phyloP scores from a whole-genome alignment of 2,888 invertebrate genomes.

The Cheiracanthium punctorium region DNA sequence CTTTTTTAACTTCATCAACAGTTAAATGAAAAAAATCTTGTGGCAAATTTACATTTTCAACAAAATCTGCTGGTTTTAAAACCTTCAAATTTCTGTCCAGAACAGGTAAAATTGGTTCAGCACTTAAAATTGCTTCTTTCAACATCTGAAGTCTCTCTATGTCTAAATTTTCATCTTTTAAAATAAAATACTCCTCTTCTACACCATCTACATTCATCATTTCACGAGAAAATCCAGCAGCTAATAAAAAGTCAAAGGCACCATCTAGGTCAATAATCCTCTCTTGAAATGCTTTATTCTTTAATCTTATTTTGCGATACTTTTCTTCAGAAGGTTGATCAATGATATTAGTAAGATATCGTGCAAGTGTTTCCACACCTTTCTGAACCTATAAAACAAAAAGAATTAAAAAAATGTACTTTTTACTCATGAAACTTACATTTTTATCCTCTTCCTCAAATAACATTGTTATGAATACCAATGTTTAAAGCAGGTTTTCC shows the following conservation, averaged over 20 bases:
- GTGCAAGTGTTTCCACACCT: slow-evolving; percentile 89
- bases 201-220: slow-evolving; percentile 77
- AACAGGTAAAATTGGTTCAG: slow-evolving; percentile 88
- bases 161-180: slow-evolving; percentile 76
- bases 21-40: slow-evolving; percentile 88
- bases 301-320: slow-evolving; percentile 90
- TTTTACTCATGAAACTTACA: no score
- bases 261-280: slow-evolving; percentile 88
- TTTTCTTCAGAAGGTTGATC: slow-evolving; percentile 90
- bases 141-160: slow-evolving; percentile 79
- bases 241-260: slow-evolving; percentile 85
- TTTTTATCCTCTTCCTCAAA: no score
- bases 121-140: slow-evolving; percentile 85
- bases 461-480: no score
- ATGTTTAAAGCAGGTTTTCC: no score
- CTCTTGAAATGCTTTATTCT: slow-evolving; percentile 88
- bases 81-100: slow-evolving; percentile 90
- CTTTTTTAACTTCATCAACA: slow-evolving; percentile 88
- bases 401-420: no score
- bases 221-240: slow-evolving; percentile 87
- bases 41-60: slow-evolving; percentile 81
- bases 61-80: slow-evolving; percentile 85
- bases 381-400: slow-evolving; percentile 81
- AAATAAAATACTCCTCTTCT: slow-evolving; percentile 83
- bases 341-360: slow-evolving; percentile 93